phyloP scores from a whole-genome alignment of 2,888 invertebrate genomes.

The Strigamia crassipes region DNA sequence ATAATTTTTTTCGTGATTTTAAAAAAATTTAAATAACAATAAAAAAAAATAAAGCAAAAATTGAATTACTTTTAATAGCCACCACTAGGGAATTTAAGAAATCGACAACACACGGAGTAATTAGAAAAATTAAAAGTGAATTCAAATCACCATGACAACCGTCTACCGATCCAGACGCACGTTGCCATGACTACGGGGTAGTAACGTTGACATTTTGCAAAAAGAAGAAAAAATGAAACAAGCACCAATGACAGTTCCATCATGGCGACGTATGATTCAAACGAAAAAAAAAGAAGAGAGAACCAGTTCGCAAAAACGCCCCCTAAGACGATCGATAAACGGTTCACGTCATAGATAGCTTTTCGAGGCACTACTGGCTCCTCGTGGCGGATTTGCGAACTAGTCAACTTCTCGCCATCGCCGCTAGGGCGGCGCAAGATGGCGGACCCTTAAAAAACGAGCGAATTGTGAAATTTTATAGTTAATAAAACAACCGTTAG shows the following conservation, averaged over 20 bases:
- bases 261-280: conserved; percentile 28
- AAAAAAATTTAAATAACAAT: neutral
- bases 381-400: neutral
- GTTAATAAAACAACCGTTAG: neutral
- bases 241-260: conserved; percentile 35
- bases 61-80: conserved; percentile 31
- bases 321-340: conserved; percentile 39
- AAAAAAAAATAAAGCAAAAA: neutral
- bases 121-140: conserved; percentile 25
- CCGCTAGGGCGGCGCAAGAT: conserved; percentile 35
- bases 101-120: conserved; percentile 1
- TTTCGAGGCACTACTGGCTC: neutral
- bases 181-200: conserved; percentile 37
- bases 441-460: conserved; percentile 17
- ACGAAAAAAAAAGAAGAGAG: conserved; percentile 22
- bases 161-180: conserved; percentile 42
- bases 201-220: conserved; percentile 29
- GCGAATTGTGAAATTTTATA: conserved; percentile 15
- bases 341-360: conserved; percentile 5
- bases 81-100: conserved; percentile 26
- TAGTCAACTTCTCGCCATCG: neutral
- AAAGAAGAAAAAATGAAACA: conserved; percentile 35
- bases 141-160: conserved; percentile 27
- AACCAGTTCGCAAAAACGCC: conserved; percentile 37
- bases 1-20: neutral